phyloP scores from a whole-genome alignment of 2,113 vertebrate species.

The Antennarius striatus region DNA sequence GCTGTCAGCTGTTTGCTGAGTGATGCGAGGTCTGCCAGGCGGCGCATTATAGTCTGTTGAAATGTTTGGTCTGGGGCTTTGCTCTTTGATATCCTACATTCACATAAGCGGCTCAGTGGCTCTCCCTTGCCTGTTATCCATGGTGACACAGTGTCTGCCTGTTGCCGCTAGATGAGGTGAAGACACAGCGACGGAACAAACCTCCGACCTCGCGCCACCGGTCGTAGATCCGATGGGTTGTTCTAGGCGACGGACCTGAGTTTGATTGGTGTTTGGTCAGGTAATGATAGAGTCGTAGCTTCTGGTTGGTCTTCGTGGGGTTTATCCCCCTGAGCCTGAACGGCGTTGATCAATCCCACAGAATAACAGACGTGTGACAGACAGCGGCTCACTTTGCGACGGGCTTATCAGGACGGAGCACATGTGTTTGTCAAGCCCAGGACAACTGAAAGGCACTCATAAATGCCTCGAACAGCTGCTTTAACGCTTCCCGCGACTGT shows the following conservation, averaged over 20 bases:
- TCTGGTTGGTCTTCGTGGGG: conserved; percentile 37
- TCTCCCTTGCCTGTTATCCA: conserved; percentile 60
- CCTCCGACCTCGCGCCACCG: conserved; percentile 17
- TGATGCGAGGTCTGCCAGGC: conserved; percentile 62
- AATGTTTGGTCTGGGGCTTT: conserved; percentile 73
- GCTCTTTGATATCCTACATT: conserved; percentile 75
- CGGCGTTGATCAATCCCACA: conserved; percentile 64
- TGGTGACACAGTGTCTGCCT: conserved; percentile 44
- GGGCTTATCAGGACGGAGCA: conserved; percentile 73
- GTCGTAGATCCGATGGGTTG: conserved; percentile 20
- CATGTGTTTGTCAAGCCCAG: conserved; percentile 62
- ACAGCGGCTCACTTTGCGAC: conserved; percentile 62
- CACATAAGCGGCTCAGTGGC: conserved; percentile 71
- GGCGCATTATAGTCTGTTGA: conserved; percentile 68
- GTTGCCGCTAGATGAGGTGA: conserved; percentile 47
- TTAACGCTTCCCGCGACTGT: conserved; percentile 34
- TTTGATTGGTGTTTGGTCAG: conserved; percentile 14
- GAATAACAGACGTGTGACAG: conserved; percentile 65
- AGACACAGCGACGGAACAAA: conserved; percentile 13
- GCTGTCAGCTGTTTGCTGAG: conserved; percentile 65
- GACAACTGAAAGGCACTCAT: conserved; percentile 61
- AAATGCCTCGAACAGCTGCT: conserved; percentile 54
- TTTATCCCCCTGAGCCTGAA: conserved; percentile 60
- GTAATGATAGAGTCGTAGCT: conserved; percentile 7
- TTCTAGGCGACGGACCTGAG: conserved; percentile 3